These are phyloP conservation scores for Tylochromis polylepis DNA, from an alignment of 2,113 vertebrate genomes.

Conservation along the genomic window DNA sequence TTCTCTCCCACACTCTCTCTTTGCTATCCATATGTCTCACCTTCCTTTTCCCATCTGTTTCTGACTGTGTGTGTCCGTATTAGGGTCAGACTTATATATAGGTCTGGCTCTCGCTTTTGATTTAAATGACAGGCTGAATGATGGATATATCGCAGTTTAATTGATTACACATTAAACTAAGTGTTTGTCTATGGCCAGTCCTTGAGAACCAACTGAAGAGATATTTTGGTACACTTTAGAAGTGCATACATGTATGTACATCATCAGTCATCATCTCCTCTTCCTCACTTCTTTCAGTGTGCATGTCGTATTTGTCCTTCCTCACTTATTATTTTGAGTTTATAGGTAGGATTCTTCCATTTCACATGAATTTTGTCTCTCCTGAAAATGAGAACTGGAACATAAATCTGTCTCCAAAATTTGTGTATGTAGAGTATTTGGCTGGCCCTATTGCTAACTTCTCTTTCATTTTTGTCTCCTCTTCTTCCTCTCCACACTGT, in stretches of 20 bases:
- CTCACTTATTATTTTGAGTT: neutral
- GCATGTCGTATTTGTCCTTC: neutral
- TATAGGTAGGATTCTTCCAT: neutral
- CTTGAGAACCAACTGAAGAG: neutral
- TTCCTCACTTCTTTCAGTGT: neutral
- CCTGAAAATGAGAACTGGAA: neutral
- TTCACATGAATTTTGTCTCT: neutral
- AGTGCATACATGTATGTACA: neutral
- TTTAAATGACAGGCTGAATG: neutral
- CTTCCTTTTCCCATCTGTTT: neutral
- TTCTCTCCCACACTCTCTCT: neutral
- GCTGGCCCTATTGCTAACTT: conserved; percentile 23
- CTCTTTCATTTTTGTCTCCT: conserved; percentile 10
- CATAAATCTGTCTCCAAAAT: neutral
- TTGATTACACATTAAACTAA: neutral
- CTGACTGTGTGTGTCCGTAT: neutral
- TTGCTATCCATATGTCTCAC: neutral
- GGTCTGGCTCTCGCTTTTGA: neutral
- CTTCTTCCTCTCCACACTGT: neutral
- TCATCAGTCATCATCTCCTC: neutral
- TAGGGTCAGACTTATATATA: conserved; percentile 1
- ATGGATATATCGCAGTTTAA: neutral
- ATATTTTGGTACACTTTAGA: neutral
- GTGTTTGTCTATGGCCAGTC: neutral
- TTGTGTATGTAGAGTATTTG: neutral